These are phyloP conservation scores for Morbakka virulenta DNA, from an alignment of 30 jellyfish, hydroid and myxozoan genomes.

Conservation along the genomic window DNA sequence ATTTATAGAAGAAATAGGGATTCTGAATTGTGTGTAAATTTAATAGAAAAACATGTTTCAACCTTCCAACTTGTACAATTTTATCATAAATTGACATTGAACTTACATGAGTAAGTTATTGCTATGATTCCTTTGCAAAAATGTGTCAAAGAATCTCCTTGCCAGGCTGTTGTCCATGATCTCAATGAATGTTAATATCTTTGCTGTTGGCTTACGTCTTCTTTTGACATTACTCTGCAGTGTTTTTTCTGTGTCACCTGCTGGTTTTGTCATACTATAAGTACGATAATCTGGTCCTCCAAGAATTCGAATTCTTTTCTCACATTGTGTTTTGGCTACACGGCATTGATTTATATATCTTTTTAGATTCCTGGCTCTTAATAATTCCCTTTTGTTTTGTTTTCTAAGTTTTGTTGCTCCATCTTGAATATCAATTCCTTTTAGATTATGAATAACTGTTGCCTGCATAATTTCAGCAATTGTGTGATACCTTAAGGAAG, in stretches of 20 bases:
- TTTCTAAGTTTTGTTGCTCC: slow-evolving; percentile 66
- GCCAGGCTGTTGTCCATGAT: slow-evolving; percentile 94
- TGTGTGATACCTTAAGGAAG: slow-evolving; percentile 82
- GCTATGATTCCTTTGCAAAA: slow-evolving; percentile 69
- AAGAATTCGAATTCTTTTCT: slow-evolving; percentile 79
- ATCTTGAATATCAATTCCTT: slow-evolving; percentile 65
- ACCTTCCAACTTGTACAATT: neutral
- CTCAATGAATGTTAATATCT: slow-evolving; percentile 78
- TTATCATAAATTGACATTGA: neutral
- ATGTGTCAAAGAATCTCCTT: slow-evolving; percentile 81
- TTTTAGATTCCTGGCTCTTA: slow-evolving; percentile 85
- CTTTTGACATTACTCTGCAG: slow-evolving; percentile 27
- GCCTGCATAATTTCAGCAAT: slow-evolving; percentile 99
- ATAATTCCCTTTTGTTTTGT: slow-evolving; percentile 74
- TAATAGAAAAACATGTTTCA: neutral
- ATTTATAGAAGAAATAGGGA: no score
- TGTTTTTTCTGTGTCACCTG: slow-evolving; percentile 61
- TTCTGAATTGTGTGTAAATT: neutral
- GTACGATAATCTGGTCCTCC: slow-evolving; percentile 98
- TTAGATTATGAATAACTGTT: slow-evolving; percentile 91
- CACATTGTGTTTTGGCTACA: slow-evolving; percentile 93
- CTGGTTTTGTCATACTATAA: slow-evolving; percentile 87
- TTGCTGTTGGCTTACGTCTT: slow-evolving; percentile 58
- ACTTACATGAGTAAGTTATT: slow-evolving; percentile 83
- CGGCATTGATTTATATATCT: slow-evolving; percentile 95